Conservation (phyloP, 2,797 vertebrate genomes). For the Acomys russatus region DNA sequence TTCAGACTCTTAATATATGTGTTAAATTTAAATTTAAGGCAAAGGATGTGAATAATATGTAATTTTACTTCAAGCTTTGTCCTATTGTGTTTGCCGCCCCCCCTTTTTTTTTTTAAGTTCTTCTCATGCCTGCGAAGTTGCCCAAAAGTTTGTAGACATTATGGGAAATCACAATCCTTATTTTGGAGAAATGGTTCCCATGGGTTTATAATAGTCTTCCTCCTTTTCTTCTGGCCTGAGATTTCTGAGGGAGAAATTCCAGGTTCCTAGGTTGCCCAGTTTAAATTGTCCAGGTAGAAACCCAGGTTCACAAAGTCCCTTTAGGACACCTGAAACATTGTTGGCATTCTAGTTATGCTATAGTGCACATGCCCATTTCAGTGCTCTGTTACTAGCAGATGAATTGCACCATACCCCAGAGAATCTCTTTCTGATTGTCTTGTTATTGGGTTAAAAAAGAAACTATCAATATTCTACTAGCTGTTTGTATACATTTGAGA, state of each 20-base stretch:
- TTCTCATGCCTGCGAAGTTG: no score
- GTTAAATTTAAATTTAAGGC: no score
- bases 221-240: neutral
- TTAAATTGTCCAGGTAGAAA: neutral
- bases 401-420: neutral
- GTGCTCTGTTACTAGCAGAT: neutral
- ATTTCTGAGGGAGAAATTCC: neutral
- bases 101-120: no score
- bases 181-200: neutral
- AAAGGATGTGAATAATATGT: neutral
- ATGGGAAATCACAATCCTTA: neutral
- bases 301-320: neutral
- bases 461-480: neutral
- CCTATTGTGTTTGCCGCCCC: no score
- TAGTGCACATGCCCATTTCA: neutral
- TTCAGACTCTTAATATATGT: neutral
- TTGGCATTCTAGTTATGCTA: neutral
- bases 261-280: neutral
- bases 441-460: neutral
- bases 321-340: neutral
- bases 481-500: neutral
- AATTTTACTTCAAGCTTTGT: neutral
- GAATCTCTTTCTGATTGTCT: neutral
- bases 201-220: neutral
- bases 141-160: neutral